Base-by-base conservation (phyloP, 2,797 vertebrate species). In the Macropus fuliginosus region DNA sequence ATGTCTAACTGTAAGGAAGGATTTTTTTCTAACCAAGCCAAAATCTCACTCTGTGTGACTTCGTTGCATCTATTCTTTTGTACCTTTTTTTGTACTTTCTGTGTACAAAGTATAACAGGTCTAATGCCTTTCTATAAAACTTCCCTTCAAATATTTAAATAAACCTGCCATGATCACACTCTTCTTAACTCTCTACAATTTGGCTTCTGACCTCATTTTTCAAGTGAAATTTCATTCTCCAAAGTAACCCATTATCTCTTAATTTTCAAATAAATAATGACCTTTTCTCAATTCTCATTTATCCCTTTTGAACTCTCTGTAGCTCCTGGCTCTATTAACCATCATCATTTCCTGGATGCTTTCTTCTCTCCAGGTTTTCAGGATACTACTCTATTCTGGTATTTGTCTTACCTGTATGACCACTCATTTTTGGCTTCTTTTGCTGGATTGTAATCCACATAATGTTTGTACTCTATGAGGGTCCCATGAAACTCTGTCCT, bases 381-480 rank as follows among this genome's bases (percentile, higher is more conserved):
- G 46, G 66, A 74, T 8, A 46, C 6, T 24, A 24, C 1, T 46
- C n/a, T 81, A 46, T 46, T n/a, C 18, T 81, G n/a, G n/a, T 81
- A 46, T 81, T 81, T 81, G n/a, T 40, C n/a, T 4, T 46, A 46
- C 21, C 21, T 81, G 0, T 27, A 27, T 46, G 74, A 81, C 8
- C 74, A 27, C 8, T 27, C n/a, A 40, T 46, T 81, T 40, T 81
- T 81, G 31, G 18, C 27, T 9, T 81, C 40, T 21, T 46, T 81
- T 81, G 40, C 40, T 46, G 21, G 18, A 81, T 81, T 0, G 27
- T 27, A 21, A 81, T 81, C 40, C 40, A 27, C 18, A 46, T 46
- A 40, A 24, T 24, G 8, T 2, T 40, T 3, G 8, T 0, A 46
- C 24, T 3, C 8, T 8, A 46, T 46, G 8, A 46, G 2, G 1